These are phyloP conservation scores for Delia radicum DNA, from an alignment of 1,140 invertebrate genomes.

Conservation along the genomic window DNA sequence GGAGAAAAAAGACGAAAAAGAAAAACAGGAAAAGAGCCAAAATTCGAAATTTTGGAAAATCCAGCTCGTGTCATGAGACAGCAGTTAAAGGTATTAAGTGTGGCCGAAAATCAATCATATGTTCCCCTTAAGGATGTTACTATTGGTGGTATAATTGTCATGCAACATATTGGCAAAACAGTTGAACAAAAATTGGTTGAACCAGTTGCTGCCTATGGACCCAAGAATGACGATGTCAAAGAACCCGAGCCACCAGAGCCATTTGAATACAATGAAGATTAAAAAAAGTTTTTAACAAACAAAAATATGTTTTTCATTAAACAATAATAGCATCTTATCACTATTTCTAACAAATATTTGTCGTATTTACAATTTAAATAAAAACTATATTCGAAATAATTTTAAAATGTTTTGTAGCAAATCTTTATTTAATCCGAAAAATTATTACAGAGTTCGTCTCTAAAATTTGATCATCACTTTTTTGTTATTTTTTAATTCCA, in stretches of 20 bases:
- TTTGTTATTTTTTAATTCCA: no score
- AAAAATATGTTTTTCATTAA: no score
- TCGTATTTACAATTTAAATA: not conserved
- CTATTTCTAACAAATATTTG: not conserved
- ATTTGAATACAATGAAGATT: constrained; percentile 92
- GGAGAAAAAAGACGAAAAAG: constrained; percentile 59
- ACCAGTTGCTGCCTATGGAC: constrained; percentile 89
- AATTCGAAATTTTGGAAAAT: constrained; percentile 90
- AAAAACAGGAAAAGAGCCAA: constrained; percentile 85
- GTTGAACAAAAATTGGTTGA: constrained; percentile 85
- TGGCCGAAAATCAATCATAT: constrained; percentile 80
- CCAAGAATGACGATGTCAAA: constrained; percentile 86
- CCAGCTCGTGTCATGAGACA: constrained; percentile 91
- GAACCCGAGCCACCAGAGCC: constrained; percentile 96
- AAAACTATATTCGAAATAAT: not conserved
- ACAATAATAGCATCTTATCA: no score
- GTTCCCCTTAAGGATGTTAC: constrained; percentile 86
- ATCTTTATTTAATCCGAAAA: no score
- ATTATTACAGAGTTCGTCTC: no score
- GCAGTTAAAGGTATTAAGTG: constrained; percentile 84
- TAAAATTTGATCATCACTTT: no score
- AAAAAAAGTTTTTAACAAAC: no score
- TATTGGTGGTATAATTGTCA: constrained; percentile 95
- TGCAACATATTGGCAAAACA: constrained; percentile 78
- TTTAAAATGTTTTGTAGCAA: no score